Conservation (phyloP, 2,888 invertebrate species). For the Athetis lepigone region DNA sequence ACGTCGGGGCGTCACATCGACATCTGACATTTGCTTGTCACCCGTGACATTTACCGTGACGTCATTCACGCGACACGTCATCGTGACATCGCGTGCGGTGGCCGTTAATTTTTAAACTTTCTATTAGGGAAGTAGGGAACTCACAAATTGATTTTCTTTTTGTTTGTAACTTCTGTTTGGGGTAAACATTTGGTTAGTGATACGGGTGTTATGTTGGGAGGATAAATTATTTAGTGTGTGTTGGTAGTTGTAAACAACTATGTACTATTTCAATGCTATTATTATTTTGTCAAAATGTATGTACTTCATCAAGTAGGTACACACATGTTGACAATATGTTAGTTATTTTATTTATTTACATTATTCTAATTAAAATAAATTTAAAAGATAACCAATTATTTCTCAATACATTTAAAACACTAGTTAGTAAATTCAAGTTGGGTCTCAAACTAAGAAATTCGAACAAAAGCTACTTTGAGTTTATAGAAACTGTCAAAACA, state of each 20-base stretch:
- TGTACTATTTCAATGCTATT: too few relatives aligned
- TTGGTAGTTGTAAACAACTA: neutral
- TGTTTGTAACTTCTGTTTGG: constrained; percentile 33
- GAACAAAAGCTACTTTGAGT: too few relatives aligned
- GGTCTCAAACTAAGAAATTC: too few relatives aligned
- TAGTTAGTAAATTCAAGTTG: too few relatives aligned
- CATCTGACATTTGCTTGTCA: constrained; percentile 53
- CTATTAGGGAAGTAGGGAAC: constrained; percentile 71
- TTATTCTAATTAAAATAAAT: too few relatives aligned
- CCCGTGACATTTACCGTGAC: constrained; percentile 70
- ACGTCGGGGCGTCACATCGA: constrained; percentile 24
- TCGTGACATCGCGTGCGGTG: constrained; percentile 81
- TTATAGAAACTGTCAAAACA: too few relatives aligned
- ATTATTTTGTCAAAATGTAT: too few relatives aligned
- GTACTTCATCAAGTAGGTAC: too few relatives aligned
- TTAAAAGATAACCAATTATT: too few relatives aligned
- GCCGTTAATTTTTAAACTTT: constrained; percentile 84
- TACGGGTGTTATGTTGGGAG: constrained; percentile 3
- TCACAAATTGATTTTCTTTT: constrained; percentile 69
- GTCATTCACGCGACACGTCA: constrained; percentile 78
- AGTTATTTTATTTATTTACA: too few relatives aligned
- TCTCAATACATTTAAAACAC: too few relatives aligned
- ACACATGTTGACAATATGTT: too few relatives aligned
- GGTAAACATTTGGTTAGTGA: constrained; percentile 44
- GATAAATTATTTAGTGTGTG: constrained; percentile 14